Conservation (phyloP, 2,113 vertebrate genomes). For the Tupaia tana region DNA sequence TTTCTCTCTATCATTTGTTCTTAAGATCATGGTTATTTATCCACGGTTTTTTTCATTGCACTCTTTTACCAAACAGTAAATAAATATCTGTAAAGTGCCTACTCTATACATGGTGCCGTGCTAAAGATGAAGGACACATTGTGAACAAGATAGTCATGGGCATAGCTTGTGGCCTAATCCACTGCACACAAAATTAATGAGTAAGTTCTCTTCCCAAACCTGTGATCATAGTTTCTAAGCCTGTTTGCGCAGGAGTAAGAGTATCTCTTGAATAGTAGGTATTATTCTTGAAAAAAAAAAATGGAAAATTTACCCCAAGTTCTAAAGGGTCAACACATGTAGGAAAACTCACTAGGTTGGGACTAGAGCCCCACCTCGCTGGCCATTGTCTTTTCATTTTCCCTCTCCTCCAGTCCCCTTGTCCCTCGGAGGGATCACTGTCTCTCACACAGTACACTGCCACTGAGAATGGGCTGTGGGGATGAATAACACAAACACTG, state of each 20-base stretch:
- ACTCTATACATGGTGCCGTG: background rate
- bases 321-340: background rate
- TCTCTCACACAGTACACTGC: background rate
- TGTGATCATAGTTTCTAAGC: background rate
- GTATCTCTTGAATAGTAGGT: background rate
- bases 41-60: slow-evolving; percentile 23
- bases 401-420: background rate
- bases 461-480: background rate
- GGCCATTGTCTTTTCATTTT: background rate
- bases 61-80: background rate
- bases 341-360: background rate
- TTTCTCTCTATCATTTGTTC: background rate
- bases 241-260: background rate
- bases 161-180: background rate
- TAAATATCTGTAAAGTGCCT: background rate
- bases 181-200: slow-evolving; percentile 20
- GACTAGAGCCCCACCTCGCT: background rate
- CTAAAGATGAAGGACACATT: background rate
- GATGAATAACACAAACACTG: background rate
- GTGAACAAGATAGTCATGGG: background rate
- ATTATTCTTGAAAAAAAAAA: slow-evolving; percentile 20
- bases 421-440: background rate
- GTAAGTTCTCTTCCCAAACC: background rate
- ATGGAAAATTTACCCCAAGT: background rate
- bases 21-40: background rate